Base-by-base conservation (phyloP, 35 echinoderm and acorn worm species). In the Ophioderma brevispina region DNA sequence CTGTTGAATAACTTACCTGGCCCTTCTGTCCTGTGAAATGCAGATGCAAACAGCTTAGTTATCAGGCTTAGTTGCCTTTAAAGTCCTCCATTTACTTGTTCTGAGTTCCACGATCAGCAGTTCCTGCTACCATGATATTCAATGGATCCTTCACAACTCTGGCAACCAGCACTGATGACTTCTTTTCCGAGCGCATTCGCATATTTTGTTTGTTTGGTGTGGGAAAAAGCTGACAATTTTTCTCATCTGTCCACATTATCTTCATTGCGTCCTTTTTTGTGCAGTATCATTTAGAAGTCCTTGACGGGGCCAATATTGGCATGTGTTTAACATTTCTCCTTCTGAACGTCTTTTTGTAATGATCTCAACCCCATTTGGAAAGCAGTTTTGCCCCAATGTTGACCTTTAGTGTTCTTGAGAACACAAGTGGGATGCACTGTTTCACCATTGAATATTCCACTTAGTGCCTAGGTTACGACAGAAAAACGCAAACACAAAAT, bases 121-220 rank as follows among this genome's bases (percentile, higher is more conserved):
- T 38, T 90, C 88, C 56, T 13, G 88, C 79, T 64, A 90, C 88
- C 80, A 90, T 84, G 21, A 90, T 78, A 50, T 90, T 90, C 23
- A 64, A 55, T 39, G 88, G 80, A 37, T 90, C 35, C 39, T 90
- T 90, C 0, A 90, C 50, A 35, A 90, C 88, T 0, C 88, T 25
- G 46, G 34, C 80, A 84, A 90, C 80, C 36, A 80, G 88, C 6
- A 90, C 88, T 36, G 84, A 32, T 70, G 6, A 23, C 49, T 90
- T 90, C 37, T 25, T 76, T 0, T 56, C 49, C 33, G 88, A n/a
- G 8, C 88, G 18, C 88, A 90, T 84, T 33, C 55, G 10, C 88
- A 90, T 90, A 40, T 90, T 90, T 75, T 90, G 88, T 90, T 84
- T 90, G 64, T 90, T 90, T 1, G 88, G 80, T 84, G 84, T 90